phyloP scores from a whole-genome alignment of 2,797 vertebrate genomes.

The Enteromius viviparus region DNA sequence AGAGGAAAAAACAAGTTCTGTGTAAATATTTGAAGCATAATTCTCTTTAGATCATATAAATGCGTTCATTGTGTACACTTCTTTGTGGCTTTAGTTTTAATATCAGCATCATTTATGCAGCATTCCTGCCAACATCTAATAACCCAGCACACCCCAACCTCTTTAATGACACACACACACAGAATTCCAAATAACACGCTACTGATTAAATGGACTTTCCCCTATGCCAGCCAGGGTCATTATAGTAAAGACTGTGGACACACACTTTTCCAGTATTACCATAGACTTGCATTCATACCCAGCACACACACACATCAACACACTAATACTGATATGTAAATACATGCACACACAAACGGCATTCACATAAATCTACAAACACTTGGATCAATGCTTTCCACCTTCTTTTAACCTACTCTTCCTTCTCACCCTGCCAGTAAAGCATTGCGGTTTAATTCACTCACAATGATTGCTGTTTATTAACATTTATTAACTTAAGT shows the following conservation, averaged over 20 bases:
- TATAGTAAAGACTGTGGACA: conserved; percentile 59
- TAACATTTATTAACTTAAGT: conserved; percentile 44
- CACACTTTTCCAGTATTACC: conserved; percentile 53
- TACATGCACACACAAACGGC: conserved; percentile 41
- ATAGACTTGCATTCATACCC: conserved; percentile 24
- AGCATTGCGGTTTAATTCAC: conserved; percentile 28
- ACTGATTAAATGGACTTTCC: conserved; percentile 69
- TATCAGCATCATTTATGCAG: conserved; percentile 55
- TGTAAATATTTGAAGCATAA: not conserved
- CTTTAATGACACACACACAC: conserved; percentile 53
- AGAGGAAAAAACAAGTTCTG: not conserved
- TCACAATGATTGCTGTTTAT: conserved; percentile 39
- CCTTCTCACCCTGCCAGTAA: conserved; percentile 16
- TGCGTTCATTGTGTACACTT: conserved; percentile 50
- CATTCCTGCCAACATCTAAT: conserved; percentile 60
- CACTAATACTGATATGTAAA: conserved; percentile 46
- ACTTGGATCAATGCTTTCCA: conserved; percentile 54
- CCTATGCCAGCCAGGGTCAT: conserved; percentile 65
- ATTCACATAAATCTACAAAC: conserved; percentile 48
- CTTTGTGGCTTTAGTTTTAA: conserved; percentile 51
- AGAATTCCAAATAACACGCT: conserved; percentile 52
- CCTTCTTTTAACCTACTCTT: conserved; percentile 34
- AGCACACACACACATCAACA: conserved; percentile 2
- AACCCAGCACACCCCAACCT: conserved; percentile 54
- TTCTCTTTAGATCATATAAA: conserved; percentile 14